Base-by-base conservation (phyloP, 2,113 vertebrate genomes). In the Benitochromis conjunctus region DNA sequence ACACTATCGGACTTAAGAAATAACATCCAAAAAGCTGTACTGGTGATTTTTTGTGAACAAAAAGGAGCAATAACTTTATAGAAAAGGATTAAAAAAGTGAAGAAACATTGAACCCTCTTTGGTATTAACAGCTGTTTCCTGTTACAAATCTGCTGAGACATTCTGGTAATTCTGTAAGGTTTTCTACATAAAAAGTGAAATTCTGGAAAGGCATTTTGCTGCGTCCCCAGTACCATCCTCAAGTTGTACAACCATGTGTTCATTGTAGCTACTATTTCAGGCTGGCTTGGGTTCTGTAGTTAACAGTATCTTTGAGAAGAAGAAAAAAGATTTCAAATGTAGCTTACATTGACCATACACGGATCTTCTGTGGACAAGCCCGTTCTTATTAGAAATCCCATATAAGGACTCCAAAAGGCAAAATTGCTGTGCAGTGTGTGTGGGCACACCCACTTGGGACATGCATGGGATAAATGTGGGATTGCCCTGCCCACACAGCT, bases 91-190 rank as follows among this genome's bases (percentile, higher is more conserved):
- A 9, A 10, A 62, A 34, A 0, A 62, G 29, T 34, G 29, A 36
- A 36, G 3, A 36, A 62, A 19, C 29, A 19, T 0, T 64, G 9
- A 36, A n/a, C 18, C 36, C 31, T 36, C 31, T 64, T 64, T 64
- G 38, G 18, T 0, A n/a, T n/a, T 36, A 64, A 0, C 60, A 36
- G 9, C 58, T 62, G 58, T 62, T 62, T 62, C 29, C 31, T 62
- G 31, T n/a, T 19, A 2, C 31, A 36, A 19, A 34, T 62, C 29
- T 55, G n/a, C 0, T 0, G 53, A 11, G 19, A 1, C 11, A 55
- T 21, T 21, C 19, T 62, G 29, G 36, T 9, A 38, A 38, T 38
- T 38, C 36, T 7, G 2, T 9, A 9, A 38, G 36, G 58, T 10
- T 34, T 60, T 60, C 58, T 34, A 60, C 31, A 34, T 34, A 31